Base-by-base conservation (phyloP, 2,797 vertebrate species). In the Avahi laniger region DNA sequence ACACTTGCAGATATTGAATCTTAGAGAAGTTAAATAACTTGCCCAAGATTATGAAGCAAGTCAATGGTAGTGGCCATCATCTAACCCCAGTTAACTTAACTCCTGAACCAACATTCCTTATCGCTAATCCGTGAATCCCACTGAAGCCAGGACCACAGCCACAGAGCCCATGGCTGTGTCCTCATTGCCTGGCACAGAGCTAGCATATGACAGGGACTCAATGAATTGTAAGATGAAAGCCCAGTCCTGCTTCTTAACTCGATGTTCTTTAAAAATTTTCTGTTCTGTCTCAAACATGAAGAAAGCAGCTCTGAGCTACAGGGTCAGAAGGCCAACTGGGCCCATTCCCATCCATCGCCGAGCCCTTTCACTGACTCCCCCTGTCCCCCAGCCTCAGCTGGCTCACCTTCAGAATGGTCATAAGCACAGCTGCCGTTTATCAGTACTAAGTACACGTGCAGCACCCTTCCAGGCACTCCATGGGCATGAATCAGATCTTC, bases 401-500 rank as follows among this genome's bases (percentile, higher is more conserved):
- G 52, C n/a, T 11, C 57, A 8, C 2, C 38, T 1, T 35, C 4
- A 30, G 20, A 43, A 14, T 1, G 33, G 11, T 28, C 76, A 18
- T 24, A 11, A 57, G 26, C 33, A 54, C 4, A 15, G 50, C 35
- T 11, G 0, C 63, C 7, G 2, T 43, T 54, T 46, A 14, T 28
- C 24, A 76, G 48, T 9, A 10, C 33, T 18, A 18, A 38, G 1
- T n/a, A 4, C 2, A 22, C 0, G 0, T 0, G 14, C 10, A 17
- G 43, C 0, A 0, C 13, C 2, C 4, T 61, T 33, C 4, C 22
- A 52, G 43, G 59, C 22, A 10, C 61, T 22, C 41, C 0, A 33
- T 18, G 41, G 57, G 10, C 4, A 0, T 5, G 12, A 38, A 35
- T 6, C 1, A 1, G 52, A 43, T 11, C 17, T 38, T 48, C 24